Conservation (phyloP, 2,113 vertebrate genomes). For the Urocynchramus pylzowi region DNA sequence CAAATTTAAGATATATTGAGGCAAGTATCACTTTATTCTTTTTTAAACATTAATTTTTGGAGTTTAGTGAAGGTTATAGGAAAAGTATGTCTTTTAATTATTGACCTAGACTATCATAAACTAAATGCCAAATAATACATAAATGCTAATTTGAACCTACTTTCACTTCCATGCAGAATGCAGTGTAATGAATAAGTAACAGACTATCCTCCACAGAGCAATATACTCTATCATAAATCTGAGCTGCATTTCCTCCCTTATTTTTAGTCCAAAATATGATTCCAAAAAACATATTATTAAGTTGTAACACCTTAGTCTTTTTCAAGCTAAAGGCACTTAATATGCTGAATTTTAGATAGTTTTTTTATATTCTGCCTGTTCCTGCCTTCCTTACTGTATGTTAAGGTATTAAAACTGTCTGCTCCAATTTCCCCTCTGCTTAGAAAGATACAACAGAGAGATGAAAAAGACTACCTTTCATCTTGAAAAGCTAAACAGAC, state of each 20-base stretch:
- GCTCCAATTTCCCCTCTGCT: constrained; percentile 66
- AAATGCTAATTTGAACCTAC: constrained; percentile 53
- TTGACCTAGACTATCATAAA: constrained; percentile 16
- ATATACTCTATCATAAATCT: constrained; percentile 25
- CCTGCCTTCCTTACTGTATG: constrained; percentile 33
- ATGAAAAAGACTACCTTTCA: constrained; percentile 48
- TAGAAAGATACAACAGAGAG: constrained; percentile 60
- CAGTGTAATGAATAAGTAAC: constrained; percentile 20
- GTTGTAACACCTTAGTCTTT: constrained; percentile 64
- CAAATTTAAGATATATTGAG: not conserved
- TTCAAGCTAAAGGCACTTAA: constrained; percentile 63
- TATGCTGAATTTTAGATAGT: constrained; percentile 70
- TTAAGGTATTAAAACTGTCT: constrained; percentile 73
- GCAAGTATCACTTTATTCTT: not conserved
- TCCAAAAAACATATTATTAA: constrained; percentile 63
- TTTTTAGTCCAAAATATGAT: constrained; percentile 50
- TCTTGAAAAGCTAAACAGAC: constrained; percentile 48
- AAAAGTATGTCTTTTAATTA: constrained; percentile 43
- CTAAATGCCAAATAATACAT: constrained; percentile 27
- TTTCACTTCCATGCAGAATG: not conserved
- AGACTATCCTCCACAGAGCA: constrained; percentile 39
- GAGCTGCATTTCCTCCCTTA: constrained; percentile 22
- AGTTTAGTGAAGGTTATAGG: not conserved
- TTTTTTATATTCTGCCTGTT: constrained; percentile 66
- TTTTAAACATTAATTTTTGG: not conserved